phyloP scores from a whole-genome alignment of 2,113 vertebrate species.

The Salminus brasiliensis region DNA sequence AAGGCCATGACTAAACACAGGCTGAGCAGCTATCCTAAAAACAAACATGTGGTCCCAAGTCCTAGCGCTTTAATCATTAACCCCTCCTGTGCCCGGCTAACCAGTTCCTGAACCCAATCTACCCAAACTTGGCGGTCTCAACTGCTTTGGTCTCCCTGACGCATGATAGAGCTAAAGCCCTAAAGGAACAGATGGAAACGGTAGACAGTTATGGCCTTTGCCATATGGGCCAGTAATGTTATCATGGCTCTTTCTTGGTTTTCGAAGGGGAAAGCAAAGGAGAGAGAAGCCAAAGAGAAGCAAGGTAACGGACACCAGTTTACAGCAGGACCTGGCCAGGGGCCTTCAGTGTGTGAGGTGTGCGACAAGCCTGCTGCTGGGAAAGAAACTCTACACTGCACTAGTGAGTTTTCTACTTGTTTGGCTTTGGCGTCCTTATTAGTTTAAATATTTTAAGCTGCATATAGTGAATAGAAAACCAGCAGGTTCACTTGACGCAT shows the following conservation, averaged over 20 bases:
- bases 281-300: constrained; percentile 87
- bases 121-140: no score
- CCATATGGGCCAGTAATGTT: constrained; percentile 15
- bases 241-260: constrained; percentile 59
- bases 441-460: not conserved
- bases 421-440: not conserved
- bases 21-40: not conserved
- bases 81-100: not conserved
- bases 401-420: constrained; percentile 77
- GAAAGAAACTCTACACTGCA: constrained; percentile 89
- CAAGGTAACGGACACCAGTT: constrained; percentile 83
- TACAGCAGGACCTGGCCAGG: constrained; percentile 78
- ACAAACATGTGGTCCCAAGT: constrained; percentile 32
- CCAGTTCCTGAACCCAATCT: constrained; percentile 9
- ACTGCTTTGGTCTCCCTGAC: not conserved
- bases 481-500: not conserved
- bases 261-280: constrained; percentile 88
- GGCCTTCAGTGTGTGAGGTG: constrained; percentile 80
- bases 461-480: not conserved
- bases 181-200: not conserved
- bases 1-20: not conserved
- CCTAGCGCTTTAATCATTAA: constrained; percentile 54
- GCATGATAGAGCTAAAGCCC: not conserved
- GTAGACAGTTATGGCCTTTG: not conserved
- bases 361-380: constrained; percentile 87